Evolutionary conservation across 1,140 invertebrate species (phyloP).

Genomic region (Cotesia glomerata): DNA sequence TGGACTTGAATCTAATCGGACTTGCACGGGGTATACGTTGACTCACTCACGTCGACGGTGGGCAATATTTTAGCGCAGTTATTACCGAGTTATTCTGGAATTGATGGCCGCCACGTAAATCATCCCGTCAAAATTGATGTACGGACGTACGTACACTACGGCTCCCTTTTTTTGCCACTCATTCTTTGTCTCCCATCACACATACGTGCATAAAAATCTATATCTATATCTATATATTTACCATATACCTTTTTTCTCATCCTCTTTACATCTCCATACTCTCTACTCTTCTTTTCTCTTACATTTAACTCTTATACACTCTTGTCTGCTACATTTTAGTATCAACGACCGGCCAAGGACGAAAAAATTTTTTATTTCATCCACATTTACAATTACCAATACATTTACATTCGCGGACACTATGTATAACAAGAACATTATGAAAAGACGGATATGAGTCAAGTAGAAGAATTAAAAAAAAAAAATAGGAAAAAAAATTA

Average conservation of each 20-base stretch:
- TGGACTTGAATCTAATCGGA: conserved; percentile 37
- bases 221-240: too few relatives aligned
- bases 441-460: not conserved
- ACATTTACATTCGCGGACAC: not conserved
- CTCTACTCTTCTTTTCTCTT: conserved; percentile 22
- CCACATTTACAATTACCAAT: not conserved
- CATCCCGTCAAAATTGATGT: conserved; percentile 54
- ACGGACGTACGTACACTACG: conserved; percentile 39
- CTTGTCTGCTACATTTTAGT: not conserved
- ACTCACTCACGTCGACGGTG: conserved; percentile 39
- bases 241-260: too few relatives aligned
- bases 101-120: conserved; percentile 55
- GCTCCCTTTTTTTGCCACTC: conserved; percentile 37
- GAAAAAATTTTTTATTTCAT: conserved; percentile 9
- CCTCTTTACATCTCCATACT: too few relatives aligned
- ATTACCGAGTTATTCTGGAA: conserved; percentile 56
- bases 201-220: too few relatives aligned
- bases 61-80: conserved; percentile 51
- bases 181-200: conserved; percentile 20
- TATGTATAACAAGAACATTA: not conserved
- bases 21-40: conserved; percentile 14
- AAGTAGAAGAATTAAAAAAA: too few relatives aligned
- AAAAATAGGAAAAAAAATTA: too few relatives aligned
- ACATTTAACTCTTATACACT: not conserved
- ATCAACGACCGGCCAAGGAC: conserved; percentile 24